Percentiles rank a stretch among this genome's conserved stretches.
Evolutionary conservation across 2,888 invertebrate species (phyloP).

Genomic region (Venusia cambrica): DNA sequence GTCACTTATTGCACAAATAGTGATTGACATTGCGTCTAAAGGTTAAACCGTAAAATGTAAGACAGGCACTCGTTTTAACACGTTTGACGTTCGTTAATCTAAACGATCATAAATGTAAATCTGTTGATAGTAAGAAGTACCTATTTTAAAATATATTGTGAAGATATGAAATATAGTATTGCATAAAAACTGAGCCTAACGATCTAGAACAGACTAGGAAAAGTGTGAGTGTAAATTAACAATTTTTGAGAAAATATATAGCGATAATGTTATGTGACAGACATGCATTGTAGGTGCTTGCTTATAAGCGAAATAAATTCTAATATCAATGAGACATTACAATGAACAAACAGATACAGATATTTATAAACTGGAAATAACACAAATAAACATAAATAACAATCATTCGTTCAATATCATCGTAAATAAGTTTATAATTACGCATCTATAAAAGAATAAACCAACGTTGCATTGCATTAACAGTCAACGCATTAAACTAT

Average conservation of each 20-base stretch:
- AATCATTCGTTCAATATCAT: conserved; percentile 20
- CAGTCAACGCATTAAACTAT: conserved; percentile 45
- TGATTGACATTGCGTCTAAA: conserved; percentile 15
- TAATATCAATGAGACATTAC: too few species aligned
- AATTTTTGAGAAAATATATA: too few species aligned
- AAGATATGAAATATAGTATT: too few species aligned
- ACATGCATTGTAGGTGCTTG: too few species aligned
- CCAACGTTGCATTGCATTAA: conserved; percentile 34
- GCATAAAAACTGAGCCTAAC: too few species aligned
- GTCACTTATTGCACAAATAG: conserved; percentile 15
- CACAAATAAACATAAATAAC: conserved; percentile 13
- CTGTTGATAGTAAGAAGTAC: too few species aligned
- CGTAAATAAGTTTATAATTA: conserved; percentile 25
- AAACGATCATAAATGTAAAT: too few species aligned
- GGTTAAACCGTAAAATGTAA: conserved; percentile 12
- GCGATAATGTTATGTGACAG: too few species aligned
- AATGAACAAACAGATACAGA: background rate
- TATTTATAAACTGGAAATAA: conserved; percentile 4
- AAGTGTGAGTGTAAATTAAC: too few species aligned
- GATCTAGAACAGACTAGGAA: too few species aligned
- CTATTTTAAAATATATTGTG: too few species aligned
- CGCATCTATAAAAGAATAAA: conserved; percentile 38
- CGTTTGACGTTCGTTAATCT: conserved; percentile 1
- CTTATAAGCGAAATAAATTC: too few species aligned
- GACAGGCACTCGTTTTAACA: conserved; percentile 4